A percentile compares a stretch with the other conserved stretches of the same genome.
These are phyloP conservation scores for Laterallus jamaicensis DNA, from an alignment of 2,113 vertebrate genomes.

Conservation along the genomic window DNA sequence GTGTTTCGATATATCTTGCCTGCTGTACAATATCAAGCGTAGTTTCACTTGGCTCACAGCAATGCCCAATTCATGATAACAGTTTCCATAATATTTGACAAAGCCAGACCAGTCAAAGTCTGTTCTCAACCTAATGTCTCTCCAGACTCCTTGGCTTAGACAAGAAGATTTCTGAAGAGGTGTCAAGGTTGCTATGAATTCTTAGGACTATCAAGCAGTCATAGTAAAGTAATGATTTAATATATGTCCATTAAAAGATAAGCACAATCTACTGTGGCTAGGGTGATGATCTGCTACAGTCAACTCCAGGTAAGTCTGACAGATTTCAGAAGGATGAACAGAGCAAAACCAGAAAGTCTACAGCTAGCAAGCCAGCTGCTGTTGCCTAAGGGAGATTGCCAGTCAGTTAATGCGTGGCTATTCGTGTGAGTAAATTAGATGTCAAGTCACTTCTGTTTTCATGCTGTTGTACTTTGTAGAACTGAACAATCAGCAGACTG, in stretches of 20 bases:
- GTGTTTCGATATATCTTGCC: background rate
- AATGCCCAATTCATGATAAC: conserved; percentile 11
- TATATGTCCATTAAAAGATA: background rate
- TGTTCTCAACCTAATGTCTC: background rate
- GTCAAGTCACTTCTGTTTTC: background rate
- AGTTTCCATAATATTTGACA: conserved; percentile 13
- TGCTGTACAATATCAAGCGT: background rate
- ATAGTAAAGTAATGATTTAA: background rate
- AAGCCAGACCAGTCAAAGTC: conserved; percentile 13
- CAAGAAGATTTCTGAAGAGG: conserved; percentile 18
- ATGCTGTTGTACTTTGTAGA: background rate
- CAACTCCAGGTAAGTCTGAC: background rate
- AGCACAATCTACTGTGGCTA: background rate
- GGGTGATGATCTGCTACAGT: background rate
- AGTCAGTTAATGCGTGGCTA: background rate
- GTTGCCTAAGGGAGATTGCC: conserved; percentile 5
- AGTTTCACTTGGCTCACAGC: conserved; percentile 24
- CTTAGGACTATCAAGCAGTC: background rate
- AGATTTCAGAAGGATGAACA: background rate
- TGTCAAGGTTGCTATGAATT: background rate
- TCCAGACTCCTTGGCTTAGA: conserved; percentile 11
- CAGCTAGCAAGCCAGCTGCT: background rate
- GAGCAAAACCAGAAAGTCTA: background rate
- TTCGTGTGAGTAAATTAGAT: background rate
- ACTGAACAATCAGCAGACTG: background rate